A percentile compares a stretch with the other conserved stretches of the same genome.
Conservation (phyloP, 2,113 vertebrate genomes). For the Phylloscopus whistleri region DNA sequence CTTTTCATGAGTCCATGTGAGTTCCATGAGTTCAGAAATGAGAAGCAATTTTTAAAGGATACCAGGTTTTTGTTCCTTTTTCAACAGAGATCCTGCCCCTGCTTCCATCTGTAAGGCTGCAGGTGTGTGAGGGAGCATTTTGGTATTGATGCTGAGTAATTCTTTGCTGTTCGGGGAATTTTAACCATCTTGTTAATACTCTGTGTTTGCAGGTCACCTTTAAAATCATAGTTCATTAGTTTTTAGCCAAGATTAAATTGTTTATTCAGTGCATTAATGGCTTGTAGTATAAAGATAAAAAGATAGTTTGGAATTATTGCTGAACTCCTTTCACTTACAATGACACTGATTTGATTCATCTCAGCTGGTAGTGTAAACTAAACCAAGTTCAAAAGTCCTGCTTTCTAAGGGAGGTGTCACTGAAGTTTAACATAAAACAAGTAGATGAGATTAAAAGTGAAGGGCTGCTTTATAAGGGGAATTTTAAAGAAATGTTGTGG, state of each 20-base stretch:
- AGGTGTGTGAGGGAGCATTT: neutral
- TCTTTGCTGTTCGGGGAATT: neutral
- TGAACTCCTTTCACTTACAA: conserved; percentile 21
- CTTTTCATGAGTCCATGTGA: neutral
- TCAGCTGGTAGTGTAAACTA: conserved; percentile 31
- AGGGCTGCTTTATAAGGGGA: neutral
- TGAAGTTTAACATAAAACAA: conserved; percentile 47
- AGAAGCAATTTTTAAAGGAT: neutral
- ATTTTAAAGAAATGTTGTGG: neutral
- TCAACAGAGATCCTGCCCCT: neutral
- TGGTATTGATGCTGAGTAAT: neutral
- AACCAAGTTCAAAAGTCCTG: conserved; percentile 36
- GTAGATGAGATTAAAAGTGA: neutral
- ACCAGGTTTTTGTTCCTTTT: neutral
- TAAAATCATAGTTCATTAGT: conserved; percentile 49
- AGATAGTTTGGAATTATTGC: conserved; percentile 8
- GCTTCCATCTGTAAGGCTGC: neutral
- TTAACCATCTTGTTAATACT: neutral
- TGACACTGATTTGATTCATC: conserved; percentile 54
- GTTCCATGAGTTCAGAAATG: neutral
- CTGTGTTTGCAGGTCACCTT: conserved; percentile 23
- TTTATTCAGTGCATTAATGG: conserved; percentile 54
- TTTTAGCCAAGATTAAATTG: conserved; percentile 17
- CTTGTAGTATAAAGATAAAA: conserved; percentile 41
- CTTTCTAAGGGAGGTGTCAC: neutral